Evolutionary conservation across 2,113 vertebrate genomes (phyloP), one percentile per base, ranked within the genome.

Genomic region (Donacobius atricapilla): DNA sequence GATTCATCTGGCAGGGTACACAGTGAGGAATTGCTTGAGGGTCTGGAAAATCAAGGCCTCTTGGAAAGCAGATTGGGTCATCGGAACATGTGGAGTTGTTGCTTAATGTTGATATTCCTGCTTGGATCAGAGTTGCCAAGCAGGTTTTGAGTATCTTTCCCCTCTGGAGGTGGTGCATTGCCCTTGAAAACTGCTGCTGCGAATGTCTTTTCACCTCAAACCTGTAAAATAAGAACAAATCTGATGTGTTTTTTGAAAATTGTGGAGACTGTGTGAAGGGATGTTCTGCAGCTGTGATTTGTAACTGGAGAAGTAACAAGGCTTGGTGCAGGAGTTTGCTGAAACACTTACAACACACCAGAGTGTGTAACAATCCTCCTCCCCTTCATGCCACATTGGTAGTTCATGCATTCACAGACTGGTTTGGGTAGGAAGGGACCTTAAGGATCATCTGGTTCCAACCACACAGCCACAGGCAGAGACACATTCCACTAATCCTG

Each of bases 11-110:
- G 20, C 35, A 37, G 35, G 20, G 23, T 18, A 5, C 25, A 2
- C 0, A 1, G 13, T 1, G 27, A 22, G 16, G 37, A 13, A 9
- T 35, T 79, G 50, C 69, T 18, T 7, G 37, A 93, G 79, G 31
- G 15, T 39, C 70, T 82, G 37, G 28, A 68, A 64, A 88, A 39
- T 25, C 44, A 47, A 66, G 30, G 39, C 13, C 37, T 53, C 10
- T 61, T 48, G 44, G 47, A 56, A 66, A 80, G 64, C 33, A 63
- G 28, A 12, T 11, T 21, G 70, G 48, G 21, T 47, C 33, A 5
- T 22, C 0, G 0, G 51, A 45, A 63, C 1, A 0, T 20, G 15
- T 10, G 11, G 50, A 87, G 42, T 19, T 24, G 10, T 54, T 81
- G 51, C 47, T 58, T 91, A n/a, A 39, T 1, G 1, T 28, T 11